Conservation (phyloP, 2,888 invertebrate genomes). For the Halocaridina rubra region DNA sequence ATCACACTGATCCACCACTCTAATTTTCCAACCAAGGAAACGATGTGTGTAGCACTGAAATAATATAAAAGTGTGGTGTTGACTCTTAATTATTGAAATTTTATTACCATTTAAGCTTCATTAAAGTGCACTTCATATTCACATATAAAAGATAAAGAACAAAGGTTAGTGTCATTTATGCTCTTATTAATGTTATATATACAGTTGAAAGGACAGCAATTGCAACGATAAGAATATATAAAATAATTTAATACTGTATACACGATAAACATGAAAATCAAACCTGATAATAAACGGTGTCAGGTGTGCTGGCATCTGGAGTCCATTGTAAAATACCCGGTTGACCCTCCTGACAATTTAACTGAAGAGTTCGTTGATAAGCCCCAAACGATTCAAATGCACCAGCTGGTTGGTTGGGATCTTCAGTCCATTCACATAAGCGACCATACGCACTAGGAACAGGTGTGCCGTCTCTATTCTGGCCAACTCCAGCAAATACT, state of each 20-base stretch:
- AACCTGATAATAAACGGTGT: slow-evolving; percentile 93
- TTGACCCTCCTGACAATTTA: slow-evolving; percentile 85
- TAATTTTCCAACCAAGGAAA: slow-evolving; percentile 94
- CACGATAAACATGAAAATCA: too few relatives aligned
- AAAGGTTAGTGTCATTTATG: too few relatives aligned
- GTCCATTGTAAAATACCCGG: slow-evolving; percentile 89
- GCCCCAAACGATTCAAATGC: slow-evolving; percentile 86
- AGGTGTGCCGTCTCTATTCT: slow-evolving; percentile 77
- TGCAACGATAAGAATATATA: too few relatives aligned
- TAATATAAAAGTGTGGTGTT: too few relatives aligned
- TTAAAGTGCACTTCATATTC: too few relatives aligned
- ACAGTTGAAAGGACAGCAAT: too few relatives aligned
- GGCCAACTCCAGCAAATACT: slow-evolving; percentile 85
- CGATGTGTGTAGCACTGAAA: slow-evolving; percentile 91
- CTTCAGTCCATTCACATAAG: slow-evolving; percentile 88
- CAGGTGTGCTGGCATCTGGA: slow-evolving; percentile 86
- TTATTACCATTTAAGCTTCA: too few relatives aligned
- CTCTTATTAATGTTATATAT: too few relatives aligned
- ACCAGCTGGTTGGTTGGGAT: slow-evolving; percentile 80
- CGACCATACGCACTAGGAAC: slow-evolving; percentile 84
- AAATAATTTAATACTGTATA: too few relatives aligned
- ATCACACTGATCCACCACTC: slow-evolving; percentile 78
- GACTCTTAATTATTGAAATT: too few relatives aligned
- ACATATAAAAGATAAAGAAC: too few relatives aligned
- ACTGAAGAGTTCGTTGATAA: slow-evolving; percentile 84